Evolutionary conservation across 2,113 vertebrate species (phyloP).

Genomic region (Semnopithecus entellus): DNA sequence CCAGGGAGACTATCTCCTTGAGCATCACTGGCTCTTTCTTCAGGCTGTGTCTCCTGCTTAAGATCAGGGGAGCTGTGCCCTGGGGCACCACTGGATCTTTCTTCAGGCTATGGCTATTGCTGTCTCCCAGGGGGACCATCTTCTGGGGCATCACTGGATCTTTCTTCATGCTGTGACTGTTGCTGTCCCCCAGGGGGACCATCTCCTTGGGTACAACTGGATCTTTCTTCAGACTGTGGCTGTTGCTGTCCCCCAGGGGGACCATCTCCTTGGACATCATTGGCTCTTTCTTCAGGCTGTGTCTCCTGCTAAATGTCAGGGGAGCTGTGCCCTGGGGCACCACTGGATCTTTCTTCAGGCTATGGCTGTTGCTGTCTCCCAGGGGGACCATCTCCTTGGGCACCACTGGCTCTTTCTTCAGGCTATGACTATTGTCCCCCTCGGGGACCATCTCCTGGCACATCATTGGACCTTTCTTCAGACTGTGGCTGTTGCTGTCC

Average conservation of each 20-base stretch:
- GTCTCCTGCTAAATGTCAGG: too few relatives aligned
- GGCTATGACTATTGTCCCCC: background rate
- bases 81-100: background rate
- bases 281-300: too few relatives aligned
- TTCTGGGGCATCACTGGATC: background rate
- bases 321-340: background rate
- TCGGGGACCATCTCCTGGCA: background rate
- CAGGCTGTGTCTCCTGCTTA: background rate
- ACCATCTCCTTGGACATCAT: too few relatives aligned
- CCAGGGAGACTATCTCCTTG: background rate
- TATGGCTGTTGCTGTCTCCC: background rate
- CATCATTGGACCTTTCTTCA: background rate
- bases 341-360: background rate
- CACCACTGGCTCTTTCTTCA: background rate
- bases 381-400: background rate
- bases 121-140: fast-evolving
- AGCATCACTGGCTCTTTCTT: too few relatives aligned
- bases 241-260: background rate
- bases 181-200: fast-evolving
- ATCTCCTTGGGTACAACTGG: background rate
- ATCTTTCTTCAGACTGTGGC: background rate
- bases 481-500: background rate
- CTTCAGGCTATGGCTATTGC: background rate
- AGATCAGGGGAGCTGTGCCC: background rate
- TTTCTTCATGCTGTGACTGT: background rate